phyloP scores from a whole-genome alignment of 2,888 invertebrate species.

The Strigamia crassipes region DNA sequence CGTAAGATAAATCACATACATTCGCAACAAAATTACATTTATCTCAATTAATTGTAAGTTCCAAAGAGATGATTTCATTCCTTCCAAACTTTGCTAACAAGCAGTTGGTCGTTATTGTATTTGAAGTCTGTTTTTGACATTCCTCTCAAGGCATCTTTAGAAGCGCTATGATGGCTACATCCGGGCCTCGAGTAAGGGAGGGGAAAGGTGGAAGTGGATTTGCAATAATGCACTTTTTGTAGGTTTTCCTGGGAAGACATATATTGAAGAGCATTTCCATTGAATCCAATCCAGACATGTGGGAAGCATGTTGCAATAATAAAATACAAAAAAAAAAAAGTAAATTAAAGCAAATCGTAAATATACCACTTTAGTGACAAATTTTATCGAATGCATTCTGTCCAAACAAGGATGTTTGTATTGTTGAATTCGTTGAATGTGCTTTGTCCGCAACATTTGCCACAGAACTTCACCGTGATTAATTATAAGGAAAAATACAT shows the following conservation, averaged over 20 bases:
- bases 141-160: conserved; percentile 12
- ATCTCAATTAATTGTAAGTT: not conserved
- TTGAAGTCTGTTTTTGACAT: conserved; percentile 24
- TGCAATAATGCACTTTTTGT: conserved; percentile 10
- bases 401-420: conserved; percentile 7
- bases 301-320: not conserved
- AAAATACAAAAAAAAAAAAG: too few relatives aligned
- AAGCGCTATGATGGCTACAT: conserved; percentile 23
- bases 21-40: too few relatives aligned
- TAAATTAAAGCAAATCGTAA: not conserved
- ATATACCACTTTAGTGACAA: not conserved
- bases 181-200: not conserved
- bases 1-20: too few relatives aligned
- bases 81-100: not conserved
- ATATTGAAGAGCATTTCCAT: not conserved
- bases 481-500: conserved; percentile 1
- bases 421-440: conserved; percentile 1
- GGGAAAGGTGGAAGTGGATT: not conserved
- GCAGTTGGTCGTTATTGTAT: conserved; percentile 8
- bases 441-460: conserved; percentile 28
- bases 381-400: conserved; percentile 19
- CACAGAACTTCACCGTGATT: not conserved
- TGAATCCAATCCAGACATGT: not conserved
- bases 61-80: not conserved
- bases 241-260: conserved; percentile 20